Conservation (phyloP, 2,888 invertebrate species). For the Cerceris ruficornis region DNA sequence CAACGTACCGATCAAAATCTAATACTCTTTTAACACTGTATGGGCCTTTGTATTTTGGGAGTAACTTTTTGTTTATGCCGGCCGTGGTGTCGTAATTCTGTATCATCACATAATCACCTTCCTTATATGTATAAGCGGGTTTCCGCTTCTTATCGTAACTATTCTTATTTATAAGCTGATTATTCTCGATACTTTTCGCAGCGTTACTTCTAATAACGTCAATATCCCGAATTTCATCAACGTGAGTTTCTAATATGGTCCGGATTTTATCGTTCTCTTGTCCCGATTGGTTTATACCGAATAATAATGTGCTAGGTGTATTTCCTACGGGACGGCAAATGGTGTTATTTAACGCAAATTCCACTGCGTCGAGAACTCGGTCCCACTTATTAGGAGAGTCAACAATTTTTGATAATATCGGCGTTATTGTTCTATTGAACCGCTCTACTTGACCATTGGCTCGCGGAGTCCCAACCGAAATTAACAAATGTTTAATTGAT, state of each 20-base stretch:
- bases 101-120: conserved; percentile 12
- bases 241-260: neutral
- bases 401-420: conserved; percentile 4
- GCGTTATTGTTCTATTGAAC: neutral
- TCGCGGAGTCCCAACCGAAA: neutral
- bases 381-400: conserved; percentile 3
- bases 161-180: neutral
- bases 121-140: neutral
- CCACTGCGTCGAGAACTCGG: neutral
- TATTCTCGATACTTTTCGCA: neutral
- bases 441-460: conserved; percentile 2
- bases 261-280: neutral
- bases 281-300: conserved; percentile 6
- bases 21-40: conserved; percentile 59
- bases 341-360: conserved; percentile 19
- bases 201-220: neutral
- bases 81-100: conserved; percentile 55
- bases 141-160: neutral
- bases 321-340: neutral
- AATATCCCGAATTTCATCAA: neutral
- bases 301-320: neutral
- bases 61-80: conserved; percentile 62
- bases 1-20: conserved; percentile 62
- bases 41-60: conserved; percentile 66
- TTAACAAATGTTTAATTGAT: neutral